Base-by-base conservation (phyloP, 2,888 invertebrate species). In the Pristionchus maxplancki region DNA sequence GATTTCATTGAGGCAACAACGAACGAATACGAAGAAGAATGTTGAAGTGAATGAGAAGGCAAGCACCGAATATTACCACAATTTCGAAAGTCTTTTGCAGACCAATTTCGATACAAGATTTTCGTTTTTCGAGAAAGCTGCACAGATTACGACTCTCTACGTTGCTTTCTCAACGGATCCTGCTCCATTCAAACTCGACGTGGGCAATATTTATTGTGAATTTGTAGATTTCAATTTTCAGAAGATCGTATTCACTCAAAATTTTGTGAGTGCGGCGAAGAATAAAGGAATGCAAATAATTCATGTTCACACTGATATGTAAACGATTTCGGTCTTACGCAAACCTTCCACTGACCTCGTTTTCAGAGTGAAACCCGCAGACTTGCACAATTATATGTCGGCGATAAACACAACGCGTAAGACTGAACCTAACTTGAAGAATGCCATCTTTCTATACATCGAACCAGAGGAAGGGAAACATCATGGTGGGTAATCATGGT, bases 31-130 rank as follows among this genome's bases (percentile, higher is more conserved):
- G 17, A 64, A 28, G 64, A 64, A 28, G 64, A 64, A 31, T 24
- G 71, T 20, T 9, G 71, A 71, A 37, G 40, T 81, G 11, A 81
- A 81, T n/a, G 81, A 81, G n/a, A 81, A 48, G 48, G 81, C 48
- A 31, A 71, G 34, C n/a, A n/a, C n/a, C n/a, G n/a, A n/a, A n/a
- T n/a, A n/a, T n/a, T n/a, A n/a, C n/a, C n/a, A 6, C 37, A 20
- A 37, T 17, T 44, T 74, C 20, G 24, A 44, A 24, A 20, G 34
- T 31, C 4, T 48, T 81, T 48, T 44, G 11, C 81, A 81, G 81
- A 50, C 81, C 13, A 48, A 20, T 1, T 81, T 81, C 31, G 17
- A 50, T 48, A 81, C 81, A 4, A 17, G 48, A 28, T n/a, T 13
- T 28, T 13, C 48, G 9, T 15, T 15, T 0, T 81, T 17, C 48